Evolutionary conservation across 2,797 vertebrate genomes (phyloP).

Genomic region (Pangasius mekongensis): DNA sequence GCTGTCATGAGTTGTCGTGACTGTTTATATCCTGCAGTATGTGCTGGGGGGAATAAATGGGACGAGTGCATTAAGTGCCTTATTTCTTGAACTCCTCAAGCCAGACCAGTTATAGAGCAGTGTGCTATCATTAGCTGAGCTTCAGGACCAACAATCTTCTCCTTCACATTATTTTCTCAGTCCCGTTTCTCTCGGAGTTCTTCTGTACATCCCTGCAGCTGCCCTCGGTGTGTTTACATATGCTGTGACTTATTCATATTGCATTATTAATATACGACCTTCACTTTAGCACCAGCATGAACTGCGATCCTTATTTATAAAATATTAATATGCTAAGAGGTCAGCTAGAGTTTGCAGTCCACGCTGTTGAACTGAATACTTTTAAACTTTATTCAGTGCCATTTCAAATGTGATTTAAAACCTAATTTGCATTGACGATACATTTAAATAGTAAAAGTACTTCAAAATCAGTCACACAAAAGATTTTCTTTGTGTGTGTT

Average conservation of each 20-base stretch:
- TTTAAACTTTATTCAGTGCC: not conserved
- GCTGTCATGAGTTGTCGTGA: not conserved
- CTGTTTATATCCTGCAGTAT: not conserved
- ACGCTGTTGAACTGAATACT: not conserved
- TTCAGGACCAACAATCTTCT: constrained; percentile 4
- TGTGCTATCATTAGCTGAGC: not conserved
- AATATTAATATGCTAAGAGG: not conserved
- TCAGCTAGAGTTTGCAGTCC: not conserved
- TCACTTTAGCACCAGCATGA: not conserved
- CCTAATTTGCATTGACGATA: not conserved
- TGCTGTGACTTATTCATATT: not conserved
- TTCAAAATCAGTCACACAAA: not conserved
- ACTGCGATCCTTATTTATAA: not conserved
- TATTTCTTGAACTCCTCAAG: not conserved
- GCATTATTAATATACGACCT: constrained; percentile 31
- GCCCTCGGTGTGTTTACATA: not conserved
- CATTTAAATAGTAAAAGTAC: not conserved
- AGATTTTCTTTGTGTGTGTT: not conserved
- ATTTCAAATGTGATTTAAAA: not conserved
- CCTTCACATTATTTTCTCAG: not conserved
- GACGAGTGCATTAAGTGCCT: not conserved
- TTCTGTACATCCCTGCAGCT: not conserved
- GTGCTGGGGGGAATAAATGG: not conserved
- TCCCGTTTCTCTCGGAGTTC: not conserved
- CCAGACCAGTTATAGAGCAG: not conserved